phyloP scores from a whole-genome alignment of 2,113 vertebrate genomes.

The Aegypius monachus region DNA sequence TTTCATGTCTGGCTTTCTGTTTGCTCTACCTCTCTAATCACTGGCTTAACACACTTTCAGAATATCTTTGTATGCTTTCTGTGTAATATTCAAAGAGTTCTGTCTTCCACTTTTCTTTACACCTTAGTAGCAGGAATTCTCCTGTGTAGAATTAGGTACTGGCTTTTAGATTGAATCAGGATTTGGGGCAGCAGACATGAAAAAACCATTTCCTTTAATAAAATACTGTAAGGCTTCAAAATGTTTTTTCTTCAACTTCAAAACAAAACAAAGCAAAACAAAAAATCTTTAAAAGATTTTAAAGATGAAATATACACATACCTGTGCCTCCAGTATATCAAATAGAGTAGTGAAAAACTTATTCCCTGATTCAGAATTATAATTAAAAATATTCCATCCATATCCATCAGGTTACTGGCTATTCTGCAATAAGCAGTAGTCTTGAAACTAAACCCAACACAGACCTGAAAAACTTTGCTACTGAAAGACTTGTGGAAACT shows the following conservation, averaged over 20 bases:
- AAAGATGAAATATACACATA: background rate
- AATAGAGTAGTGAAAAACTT: background rate
- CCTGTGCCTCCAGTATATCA: background rate
- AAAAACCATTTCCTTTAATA: background rate
- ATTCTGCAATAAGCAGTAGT: accelerated
- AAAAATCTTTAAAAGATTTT: background rate
- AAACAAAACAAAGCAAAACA: background rate
- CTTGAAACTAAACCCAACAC: background rate
- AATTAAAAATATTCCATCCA: background rate
- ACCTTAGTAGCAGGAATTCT: background rate
- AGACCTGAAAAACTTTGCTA: background rate
- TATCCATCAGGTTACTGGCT: background rate
- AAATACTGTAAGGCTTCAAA: background rate
- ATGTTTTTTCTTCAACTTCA: background rate
- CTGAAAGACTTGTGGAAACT: background rate
- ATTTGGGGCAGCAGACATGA: background rate
- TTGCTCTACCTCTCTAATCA: background rate
- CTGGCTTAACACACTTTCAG: background rate
- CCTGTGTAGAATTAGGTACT: background rate
- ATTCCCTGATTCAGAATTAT: background rate
- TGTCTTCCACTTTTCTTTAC: background rate
- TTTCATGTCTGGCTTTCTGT: background rate
- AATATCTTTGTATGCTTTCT: background rate
- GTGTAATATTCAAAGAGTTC: background rate
- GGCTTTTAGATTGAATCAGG: background rate